Conservation (phyloP, 2,113 vertebrate genomes). For the Zosterops borbonicus region DNA sequence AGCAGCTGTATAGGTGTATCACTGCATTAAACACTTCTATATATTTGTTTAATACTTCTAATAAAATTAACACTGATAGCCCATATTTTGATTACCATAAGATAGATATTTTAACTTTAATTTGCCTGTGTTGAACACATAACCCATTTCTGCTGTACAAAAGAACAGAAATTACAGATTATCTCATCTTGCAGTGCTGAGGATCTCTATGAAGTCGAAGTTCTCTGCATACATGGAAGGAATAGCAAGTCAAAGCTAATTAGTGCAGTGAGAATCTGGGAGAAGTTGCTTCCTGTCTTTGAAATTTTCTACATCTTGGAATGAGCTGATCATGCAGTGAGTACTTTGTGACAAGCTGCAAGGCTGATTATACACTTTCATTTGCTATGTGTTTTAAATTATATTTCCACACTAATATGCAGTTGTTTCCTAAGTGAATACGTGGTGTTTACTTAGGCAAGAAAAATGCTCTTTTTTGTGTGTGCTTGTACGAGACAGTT, state of each 20-base stretch:
- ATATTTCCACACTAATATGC: background rate
- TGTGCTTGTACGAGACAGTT: background rate
- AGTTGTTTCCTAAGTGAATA: background rate
- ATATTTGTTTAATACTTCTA: background rate
- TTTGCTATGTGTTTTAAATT: background rate
- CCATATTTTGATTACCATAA: background rate
- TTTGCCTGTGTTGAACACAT: background rate
- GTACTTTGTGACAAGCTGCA: constrained; percentile 41
- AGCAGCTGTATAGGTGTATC: background rate
- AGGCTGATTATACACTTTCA: background rate
- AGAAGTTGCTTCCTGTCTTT: background rate
- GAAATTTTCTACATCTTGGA: background rate
- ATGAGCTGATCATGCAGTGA: constrained; percentile 40
- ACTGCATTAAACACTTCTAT: background rate
- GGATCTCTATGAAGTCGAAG: background rate
- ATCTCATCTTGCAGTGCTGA: background rate
- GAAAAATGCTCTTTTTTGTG: background rate
- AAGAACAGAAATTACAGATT: background rate
- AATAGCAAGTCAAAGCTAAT: background rate
- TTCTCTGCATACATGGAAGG: background rate
- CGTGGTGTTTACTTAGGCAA: background rate
- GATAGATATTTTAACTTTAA: background rate
- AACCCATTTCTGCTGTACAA: background rate
- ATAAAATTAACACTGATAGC: background rate
- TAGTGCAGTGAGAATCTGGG: background rate